A percentile compares a stretch with the other conserved stretches of the same genome.
phyloP scores from a whole-genome alignment of 2,113 vertebrate genomes.

The Oryzias javanicus region DNA sequence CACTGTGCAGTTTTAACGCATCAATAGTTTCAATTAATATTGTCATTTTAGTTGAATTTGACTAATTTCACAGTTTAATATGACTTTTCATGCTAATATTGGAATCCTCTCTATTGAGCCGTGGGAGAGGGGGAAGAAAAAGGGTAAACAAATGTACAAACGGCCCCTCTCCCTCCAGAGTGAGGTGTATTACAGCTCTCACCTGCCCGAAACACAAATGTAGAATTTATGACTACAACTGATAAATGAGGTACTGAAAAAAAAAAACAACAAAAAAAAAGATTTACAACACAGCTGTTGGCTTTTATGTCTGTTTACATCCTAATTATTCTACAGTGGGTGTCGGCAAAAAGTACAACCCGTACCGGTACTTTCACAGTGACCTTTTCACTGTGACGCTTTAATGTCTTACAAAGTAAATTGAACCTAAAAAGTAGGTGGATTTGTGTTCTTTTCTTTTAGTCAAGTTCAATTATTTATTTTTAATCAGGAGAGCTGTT shows the following conservation, averaged over 20 bases:
- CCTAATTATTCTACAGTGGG: background rate
- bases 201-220: background rate
- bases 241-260: background rate
- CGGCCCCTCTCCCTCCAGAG: background rate
- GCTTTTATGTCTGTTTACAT: background rate
- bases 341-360: no score
- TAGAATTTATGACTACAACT: background rate
- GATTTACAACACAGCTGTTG: no score
- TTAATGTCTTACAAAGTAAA: no score
- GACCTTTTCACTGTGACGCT: no score
- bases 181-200: background rate
- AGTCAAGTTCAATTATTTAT: no score
- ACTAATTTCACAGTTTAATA: constrained; percentile 40
- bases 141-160: background rate
- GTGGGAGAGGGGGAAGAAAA: background rate
- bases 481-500: no score
- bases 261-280: no score
- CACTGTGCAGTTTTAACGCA: constrained; percentile 20
- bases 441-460: no score
- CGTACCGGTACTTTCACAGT: no score
- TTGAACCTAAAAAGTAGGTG: no score
- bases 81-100: constrained; percentile 16
- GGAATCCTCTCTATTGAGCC: background rate
- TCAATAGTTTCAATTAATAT: constrained; percentile 25
- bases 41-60: constrained; percentile 28